Base-by-base conservation (phyloP, 1,140 invertebrate genomes). In the Neotoxoptera formosana region DNA sequence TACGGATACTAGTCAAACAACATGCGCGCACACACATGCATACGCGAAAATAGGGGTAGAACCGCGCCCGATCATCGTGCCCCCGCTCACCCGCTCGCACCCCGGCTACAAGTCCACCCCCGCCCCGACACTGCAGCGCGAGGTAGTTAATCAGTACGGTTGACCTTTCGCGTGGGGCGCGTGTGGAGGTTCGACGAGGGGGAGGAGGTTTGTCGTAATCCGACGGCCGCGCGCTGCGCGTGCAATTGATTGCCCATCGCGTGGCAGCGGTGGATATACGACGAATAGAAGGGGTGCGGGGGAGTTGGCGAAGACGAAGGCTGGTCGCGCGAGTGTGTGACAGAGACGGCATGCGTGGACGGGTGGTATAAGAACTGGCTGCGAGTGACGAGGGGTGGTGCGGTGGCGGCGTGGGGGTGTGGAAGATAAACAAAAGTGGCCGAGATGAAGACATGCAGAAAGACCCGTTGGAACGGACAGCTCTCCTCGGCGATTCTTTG, bases 201-300 rank as follows among this genome's bases (percentile, higher is more conserved):
- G 11, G 7, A 4, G 53, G 36, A 6, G 36, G 23, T 21, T 21
- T 7, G 51, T 25, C 88, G 88, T 89, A 89, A 89, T 89, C 88
- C 88, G 34, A 8, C 86, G 41, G 84, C 11, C 81, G 45, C 81
- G 45, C 56, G 56, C 45, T 48, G 88, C n/a, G 81, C 81, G 91
- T 93, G 91, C 81, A 93, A 93, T 93, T 93, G 91, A 93, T 93
- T 93, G 81, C 91, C 91, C 91, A 45, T 86, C 81, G 91, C 90
- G 36, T 76, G 53, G 41, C 90, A 21, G 53, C 20, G 56, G 30
- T 81, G 60, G 47, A 25, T n/a, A 4, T 30, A n/a, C 84, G 41
- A 14, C 84, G 81, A 83, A 36, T 21, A 76, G 21, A 20, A 0
- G 60, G 17, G 20, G 86, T 17, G 47, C 30, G 17, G 17, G 47